Conservation (phyloP, 2,888 invertebrate genomes). For the Ditula angustiorana region DNA sequence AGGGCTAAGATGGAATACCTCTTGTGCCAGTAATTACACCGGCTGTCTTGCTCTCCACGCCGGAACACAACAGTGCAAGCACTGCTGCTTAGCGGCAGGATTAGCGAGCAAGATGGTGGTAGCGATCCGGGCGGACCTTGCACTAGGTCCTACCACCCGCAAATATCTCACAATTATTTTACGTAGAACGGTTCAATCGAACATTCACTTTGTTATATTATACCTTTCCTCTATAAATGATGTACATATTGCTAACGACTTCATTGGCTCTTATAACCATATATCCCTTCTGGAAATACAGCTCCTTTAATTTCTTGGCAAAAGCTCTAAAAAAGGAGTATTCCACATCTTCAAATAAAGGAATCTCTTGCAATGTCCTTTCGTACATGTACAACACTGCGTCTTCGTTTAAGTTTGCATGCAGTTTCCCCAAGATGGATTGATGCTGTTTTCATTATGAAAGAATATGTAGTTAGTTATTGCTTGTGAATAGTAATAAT, state of each 20-base stretch:
- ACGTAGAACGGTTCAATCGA: too few species aligned
- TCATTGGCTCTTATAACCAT: conserved; percentile 76
- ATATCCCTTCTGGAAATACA: conserved; percentile 78
- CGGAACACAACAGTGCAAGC: too few species aligned
- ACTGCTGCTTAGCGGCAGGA: too few species aligned
- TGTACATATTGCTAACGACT: conserved; percentile 74
- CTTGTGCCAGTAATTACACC: too few species aligned
- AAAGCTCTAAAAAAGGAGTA: conserved; percentile 83
- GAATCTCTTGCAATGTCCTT: conserved; percentile 80
- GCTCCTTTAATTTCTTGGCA: conserved; percentile 76
- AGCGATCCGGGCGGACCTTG: too few species aligned
- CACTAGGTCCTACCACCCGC: too few species aligned
- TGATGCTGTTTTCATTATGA: conserved; percentile 64
- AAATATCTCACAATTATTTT: too few species aligned
- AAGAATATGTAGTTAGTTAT: conserved; percentile 5
- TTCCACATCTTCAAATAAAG: conserved; percentile 81
- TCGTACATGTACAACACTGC: conserved; percentile 83
- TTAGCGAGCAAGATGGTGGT: too few species aligned
- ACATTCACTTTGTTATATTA: too few species aligned
- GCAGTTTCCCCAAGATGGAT: conserved; percentile 77
- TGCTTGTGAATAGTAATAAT: not conserved
- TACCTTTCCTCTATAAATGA: conserved; percentile 80
- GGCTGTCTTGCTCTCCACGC: too few species aligned
- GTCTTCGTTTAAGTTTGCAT: conserved; percentile 83
- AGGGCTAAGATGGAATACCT: too few species aligned